Evolutionary conservation across 2,888 invertebrate genomes (phyloP), one percentile per base, ranked within the genome.

Genomic region (Nasonia oneida): DNA sequence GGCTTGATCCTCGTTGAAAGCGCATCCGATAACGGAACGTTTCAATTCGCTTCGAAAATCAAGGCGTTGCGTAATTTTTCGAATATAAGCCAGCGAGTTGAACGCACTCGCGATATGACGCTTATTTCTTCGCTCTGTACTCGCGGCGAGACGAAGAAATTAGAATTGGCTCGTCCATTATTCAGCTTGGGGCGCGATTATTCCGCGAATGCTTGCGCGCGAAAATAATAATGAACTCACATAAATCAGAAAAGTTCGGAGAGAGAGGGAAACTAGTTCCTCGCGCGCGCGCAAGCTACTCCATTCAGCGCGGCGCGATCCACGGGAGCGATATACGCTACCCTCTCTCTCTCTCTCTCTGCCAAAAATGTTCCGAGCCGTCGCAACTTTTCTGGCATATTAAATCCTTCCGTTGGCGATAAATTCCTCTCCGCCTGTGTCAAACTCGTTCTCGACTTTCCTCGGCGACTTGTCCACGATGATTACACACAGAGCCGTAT

Each of bases 181-280:
- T 89, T 90, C 89, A 89, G 76, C 47, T 39, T 23, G 70, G 33
- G 84, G 89, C 87, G 88, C 89, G 91, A 91, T 91, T 91, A 90
- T 92, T 90, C 90, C 89, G 88, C 89, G 83, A 83, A 85, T 78
- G 82, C 81, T 71, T 75, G 77, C 79, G 37, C 4, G 91, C 88
- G 91, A 92, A 93, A 92, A 93, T 92, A 92, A 92, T 93, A 92
- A 93, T 92, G 92, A 92, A 93, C 92, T 92, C 91, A 87, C 90
- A 90, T 93, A 93, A 93, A 93, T 93, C 92, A 92, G 88, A 90
- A 91, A 93, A 93, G 92, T 92, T 92, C 77, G 23, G 86, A 88
- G 12, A 47, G 47, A 10, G 12, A 47, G 90, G 89, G 88, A 88
- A 92, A 92, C 91, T 92, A 91, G 92, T 92, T 91, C 90, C 88